Base-by-base conservation (phyloP, 2,797 vertebrate genomes). In the Dicrostonyx torquatus region DNA sequence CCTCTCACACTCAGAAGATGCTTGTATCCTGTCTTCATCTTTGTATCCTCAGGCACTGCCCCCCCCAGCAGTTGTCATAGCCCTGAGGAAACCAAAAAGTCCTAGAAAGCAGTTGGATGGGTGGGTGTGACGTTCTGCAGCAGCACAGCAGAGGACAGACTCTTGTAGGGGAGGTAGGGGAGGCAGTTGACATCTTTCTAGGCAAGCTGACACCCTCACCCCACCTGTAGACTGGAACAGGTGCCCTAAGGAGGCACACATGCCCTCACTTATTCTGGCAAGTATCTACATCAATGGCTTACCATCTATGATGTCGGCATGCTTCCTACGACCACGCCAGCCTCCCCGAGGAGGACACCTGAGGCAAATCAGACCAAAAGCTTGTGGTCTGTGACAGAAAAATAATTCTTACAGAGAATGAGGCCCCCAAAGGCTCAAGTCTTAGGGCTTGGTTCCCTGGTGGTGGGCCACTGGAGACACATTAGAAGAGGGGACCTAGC, bases 211-310 rank as follows among this genome's bases (percentile, higher is more conserved):
- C 34, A 75, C 34, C 37, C 31, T 34, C 29, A 37, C 5, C 84
- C 83, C 24, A 18, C 66, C 12, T 6, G 26, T 2, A 37, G 43
- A 62, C 40, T 37, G 12, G 50, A 72, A 77, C 64, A 50, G 66
- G n/a, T 37, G 3, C 2, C 20, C 11, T 1, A 31, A 0, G 5
- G 37, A 45, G 22, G 11, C 1, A 20, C 6, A 53, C 0, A 5
- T 0, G n/a, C 31, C 48, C 7, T 0, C 8, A 14, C 1, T 1
- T 48, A 6, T 13, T 7, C 34, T 2, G 14, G 45, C 1, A 3
- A n/a, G 48, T 3, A 1, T 20, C 37, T n/a, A 18, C 43, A 68
- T 55, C 0, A 0, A n/a, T 0, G 2, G 73, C 31, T 45, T 34
- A 40, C 6, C 0, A 22, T 45, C 24, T 5, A 0, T 10, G 12